Evolutionary conservation across 2,888 invertebrate genomes (phyloP).

Genomic region (Nemotelus nigrinus): DNA sequence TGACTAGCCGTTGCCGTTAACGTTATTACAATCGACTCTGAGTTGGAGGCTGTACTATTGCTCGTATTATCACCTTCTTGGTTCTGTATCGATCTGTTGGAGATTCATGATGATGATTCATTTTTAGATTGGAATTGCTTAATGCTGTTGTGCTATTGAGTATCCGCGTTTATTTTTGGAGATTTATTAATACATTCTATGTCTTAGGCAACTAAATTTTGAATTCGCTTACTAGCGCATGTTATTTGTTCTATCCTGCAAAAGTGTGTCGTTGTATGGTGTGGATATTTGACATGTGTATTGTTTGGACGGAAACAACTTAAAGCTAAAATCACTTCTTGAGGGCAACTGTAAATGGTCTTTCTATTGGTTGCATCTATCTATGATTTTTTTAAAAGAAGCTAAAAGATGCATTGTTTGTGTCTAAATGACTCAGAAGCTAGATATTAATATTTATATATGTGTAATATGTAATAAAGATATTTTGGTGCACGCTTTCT

Average conservation of each 20-base stretch:
- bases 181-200: background rate
- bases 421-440: no score
- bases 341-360: constrained; percentile 29
- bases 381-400: constrained; percentile 9
- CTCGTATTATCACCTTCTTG: constrained; percentile 55
- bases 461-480: no score
- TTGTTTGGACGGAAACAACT: no score
- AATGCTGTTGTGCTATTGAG: background rate
- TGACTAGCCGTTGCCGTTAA: constrained; percentile 60
- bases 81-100: constrained; percentile 55
- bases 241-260: no score
- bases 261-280: no score
- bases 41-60: constrained; percentile 55
- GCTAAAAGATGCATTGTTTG: constrained; percentile 3
- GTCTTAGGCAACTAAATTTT: no score
- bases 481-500: no score
- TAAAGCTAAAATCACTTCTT: no score
- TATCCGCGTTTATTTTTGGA: background rate
- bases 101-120: constrained; percentile 48
- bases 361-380: constrained; percentile 40
- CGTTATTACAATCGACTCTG: constrained; percentile 57
- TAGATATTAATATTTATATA: no score
- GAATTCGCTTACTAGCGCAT: no score
- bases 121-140: constrained; percentile 20
- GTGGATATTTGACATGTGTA: no score